Evolutionary conservation across 1,140 invertebrate genomes (phyloP), one percentile per base, ranked within the genome.

Genomic region (Nasonia vitripennis): DNA sequence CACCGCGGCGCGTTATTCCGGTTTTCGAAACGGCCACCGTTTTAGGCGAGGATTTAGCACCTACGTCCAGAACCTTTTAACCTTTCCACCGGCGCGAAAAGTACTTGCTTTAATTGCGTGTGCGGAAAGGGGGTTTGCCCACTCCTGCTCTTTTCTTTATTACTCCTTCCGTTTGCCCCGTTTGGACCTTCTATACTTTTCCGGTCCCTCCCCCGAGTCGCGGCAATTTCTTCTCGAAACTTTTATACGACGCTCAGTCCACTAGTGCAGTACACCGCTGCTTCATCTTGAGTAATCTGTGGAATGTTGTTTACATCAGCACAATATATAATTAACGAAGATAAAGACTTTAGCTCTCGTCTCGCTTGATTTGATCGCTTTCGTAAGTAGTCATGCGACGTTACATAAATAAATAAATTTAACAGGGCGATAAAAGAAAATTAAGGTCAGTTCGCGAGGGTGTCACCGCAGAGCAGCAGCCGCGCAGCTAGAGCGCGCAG

Each of bases 61-160:
- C 31, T 62, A 37, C 31, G 37, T 23, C 37, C 10, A 78, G 10
- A 7, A 14, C 51, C 77, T 37, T 78, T 78, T 78, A 78, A 78
- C 77, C 77, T 78, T 78, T 78, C 55, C 51, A 67, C 17, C 27
- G n/a, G 77, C 77, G 77, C 45, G 77, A 78, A 78, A 78, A 78
- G 48, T 78, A 34, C 77, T 78, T 78, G 48, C 27, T 37, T 78
- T 78, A 78, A 78, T 78, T 78, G 77, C 77, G 67, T 34, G 77
- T 67, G 51, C 51, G 51, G 51, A 62, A 48, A 34, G n/a, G 37
- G 31, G 27, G 77, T 78, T 78, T 78, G 67, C 12, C 17, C 55
- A 3, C 17, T 7, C 55, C 17, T 1, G 55, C 55, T 78, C 77
- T 51, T 78, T 78, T 78, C 51, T 78, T 78, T 78, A 67, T 55